phyloP scores from a whole-genome alignment of 2,888 invertebrate species.

The Yponomeuta evonymella region DNA sequence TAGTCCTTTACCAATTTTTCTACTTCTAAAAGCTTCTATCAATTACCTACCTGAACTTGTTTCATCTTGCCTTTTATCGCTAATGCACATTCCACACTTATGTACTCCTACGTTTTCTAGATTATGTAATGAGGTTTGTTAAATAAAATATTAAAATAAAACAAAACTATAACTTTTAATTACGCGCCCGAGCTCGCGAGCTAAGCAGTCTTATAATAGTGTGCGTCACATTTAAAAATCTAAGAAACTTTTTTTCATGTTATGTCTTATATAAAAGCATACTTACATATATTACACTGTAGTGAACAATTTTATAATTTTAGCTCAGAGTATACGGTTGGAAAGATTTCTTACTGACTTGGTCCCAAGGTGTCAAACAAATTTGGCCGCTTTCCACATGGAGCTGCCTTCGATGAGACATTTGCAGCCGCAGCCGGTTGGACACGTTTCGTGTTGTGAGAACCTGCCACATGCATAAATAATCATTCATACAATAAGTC shows the following conservation, averaged over 20 bases:
- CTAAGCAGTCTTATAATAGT: slow-evolving; percentile 41
- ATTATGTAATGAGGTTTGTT: slow-evolving; percentile 51
- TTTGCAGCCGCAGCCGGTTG: slow-evolving; percentile 94
- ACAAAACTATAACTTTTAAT: slow-evolving; percentile 35
- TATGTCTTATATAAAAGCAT: not conserved
- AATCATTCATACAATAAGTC: not conserved
- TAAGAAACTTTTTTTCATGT: not conserved
- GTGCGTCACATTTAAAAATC: not conserved
- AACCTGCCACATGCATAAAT: slow-evolving; percentile 41
- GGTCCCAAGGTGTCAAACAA: slow-evolving; percentile 33
- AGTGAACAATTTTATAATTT: not conserved
- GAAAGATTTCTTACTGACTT: not conserved
- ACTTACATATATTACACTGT: slow-evolving; percentile 6
- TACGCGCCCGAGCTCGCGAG: slow-evolving; percentile 41
- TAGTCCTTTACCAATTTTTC: not conserved
- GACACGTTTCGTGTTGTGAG: slow-evolving; percentile 83
- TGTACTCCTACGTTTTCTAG: slow-evolving; percentile 39
- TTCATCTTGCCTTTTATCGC: not conserved
- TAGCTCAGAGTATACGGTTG: not conserved
- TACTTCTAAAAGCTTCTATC: not conserved
- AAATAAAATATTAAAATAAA: slow-evolving; percentile 54
- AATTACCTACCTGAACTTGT: not conserved
- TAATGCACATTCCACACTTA: slow-evolving; percentile 46
- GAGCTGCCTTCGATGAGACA: slow-evolving; percentile 83
- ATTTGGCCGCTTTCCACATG: slow-evolving; percentile 62